Percentiles rank a stretch among this genome's conserved stretches.
Evolutionary conservation across 2,797 vertebrate genomes (phyloP).

Genomic region (Gastrophryne carolinensis): DNA sequence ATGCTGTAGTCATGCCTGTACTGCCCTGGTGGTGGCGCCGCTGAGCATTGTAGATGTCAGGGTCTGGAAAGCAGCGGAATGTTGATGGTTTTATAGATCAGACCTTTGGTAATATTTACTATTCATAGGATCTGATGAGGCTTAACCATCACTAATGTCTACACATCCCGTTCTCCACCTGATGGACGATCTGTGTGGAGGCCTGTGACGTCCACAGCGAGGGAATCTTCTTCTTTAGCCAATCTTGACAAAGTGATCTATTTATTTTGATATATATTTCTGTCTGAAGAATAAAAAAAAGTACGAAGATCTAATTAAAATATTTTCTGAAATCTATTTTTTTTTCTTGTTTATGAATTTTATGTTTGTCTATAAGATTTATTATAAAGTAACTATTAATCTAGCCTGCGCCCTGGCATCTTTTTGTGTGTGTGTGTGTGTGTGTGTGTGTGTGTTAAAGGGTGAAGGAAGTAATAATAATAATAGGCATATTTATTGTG

Average conservation of each 20-base stretch:
- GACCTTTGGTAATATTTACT: neutral
- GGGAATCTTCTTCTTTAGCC: too few relatives aligned
- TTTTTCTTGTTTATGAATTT: slow-evolving; percentile 22
- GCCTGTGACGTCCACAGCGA: too few relatives aligned
- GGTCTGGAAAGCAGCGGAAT: neutral
- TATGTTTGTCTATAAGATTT: slow-evolving; percentile 39
- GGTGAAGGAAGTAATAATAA: too few relatives aligned
- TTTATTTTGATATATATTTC: slow-evolving; percentile 53
- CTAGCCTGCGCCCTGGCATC: neutral
- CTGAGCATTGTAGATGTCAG: neutral
- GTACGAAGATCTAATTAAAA: slow-evolving; percentile 47
- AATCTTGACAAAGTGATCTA: slow-evolving; percentile 28
- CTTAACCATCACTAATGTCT: slow-evolving; percentile 21
- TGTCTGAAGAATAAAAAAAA: slow-evolving; percentile 33
- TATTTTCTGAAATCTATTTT: slow-evolving; percentile 50
- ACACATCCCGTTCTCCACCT: slow-evolving; percentile 56
- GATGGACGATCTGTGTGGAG: slow-evolving; percentile 47
- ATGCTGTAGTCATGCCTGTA: too few relatives aligned
- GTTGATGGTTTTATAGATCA: neutral
- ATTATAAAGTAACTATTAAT: slow-evolving; percentile 47
- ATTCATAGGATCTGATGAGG: slow-evolving; percentile 36
- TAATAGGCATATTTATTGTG: too few relatives aligned
- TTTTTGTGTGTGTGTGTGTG: neutral
- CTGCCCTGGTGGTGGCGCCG: too few relatives aligned
- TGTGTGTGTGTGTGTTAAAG: too few relatives aligned